Evolutionary conservation across 2,113 vertebrate genomes (phyloP).

Genomic region (Anhinga rufa): DNA sequence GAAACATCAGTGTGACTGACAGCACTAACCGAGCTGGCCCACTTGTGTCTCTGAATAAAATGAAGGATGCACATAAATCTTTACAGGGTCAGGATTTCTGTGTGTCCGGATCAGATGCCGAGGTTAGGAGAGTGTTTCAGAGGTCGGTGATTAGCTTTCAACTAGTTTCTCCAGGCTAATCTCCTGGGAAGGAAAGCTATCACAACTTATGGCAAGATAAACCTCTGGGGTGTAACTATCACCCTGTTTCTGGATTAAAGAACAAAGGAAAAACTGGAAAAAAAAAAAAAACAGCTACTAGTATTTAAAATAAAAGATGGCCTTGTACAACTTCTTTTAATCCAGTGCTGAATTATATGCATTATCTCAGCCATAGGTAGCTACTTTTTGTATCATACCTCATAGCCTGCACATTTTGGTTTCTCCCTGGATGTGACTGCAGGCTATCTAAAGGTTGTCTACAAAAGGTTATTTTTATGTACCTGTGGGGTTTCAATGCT

Average conservation of each 20-base stretch:
- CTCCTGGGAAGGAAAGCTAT: background rate
- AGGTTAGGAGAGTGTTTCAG: background rate
- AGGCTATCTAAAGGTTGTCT: background rate
- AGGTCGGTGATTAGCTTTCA: background rate
- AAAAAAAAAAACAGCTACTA: background rate
- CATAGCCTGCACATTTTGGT: background rate
- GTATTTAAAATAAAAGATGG: constrained; percentile 3
- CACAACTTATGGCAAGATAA: background rate
- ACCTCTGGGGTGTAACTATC: background rate
- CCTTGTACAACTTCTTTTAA: background rate
- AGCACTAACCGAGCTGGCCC: background rate
- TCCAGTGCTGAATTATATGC: background rate
- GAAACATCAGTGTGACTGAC: background rate
- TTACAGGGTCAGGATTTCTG: background rate
- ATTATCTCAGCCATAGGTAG: background rate
- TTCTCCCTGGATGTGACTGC: background rate
- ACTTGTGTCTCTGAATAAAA: background rate
- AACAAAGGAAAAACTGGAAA: background rate
- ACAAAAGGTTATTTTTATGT: background rate
- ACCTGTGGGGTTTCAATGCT: background rate
- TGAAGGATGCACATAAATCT: background rate
- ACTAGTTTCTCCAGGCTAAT: background rate
- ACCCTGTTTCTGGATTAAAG: background rate
- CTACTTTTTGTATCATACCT: background rate
- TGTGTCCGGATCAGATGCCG: background rate